Conservation (phyloP, 2,888 invertebrate genomes). For the Tachystola acroxantha region DNA sequence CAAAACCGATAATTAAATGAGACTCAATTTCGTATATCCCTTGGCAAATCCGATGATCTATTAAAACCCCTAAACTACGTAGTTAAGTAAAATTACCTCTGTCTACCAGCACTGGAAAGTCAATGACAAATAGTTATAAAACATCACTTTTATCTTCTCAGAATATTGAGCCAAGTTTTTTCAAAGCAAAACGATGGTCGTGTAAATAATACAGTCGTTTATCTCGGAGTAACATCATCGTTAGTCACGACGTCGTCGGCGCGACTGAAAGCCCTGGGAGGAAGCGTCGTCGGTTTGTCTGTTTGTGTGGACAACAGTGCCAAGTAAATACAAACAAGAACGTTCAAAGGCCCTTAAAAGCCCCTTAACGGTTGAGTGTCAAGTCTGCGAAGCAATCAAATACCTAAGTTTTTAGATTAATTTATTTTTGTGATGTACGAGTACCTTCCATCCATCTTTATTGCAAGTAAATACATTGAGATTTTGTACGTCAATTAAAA, state of each 20-base stretch:
- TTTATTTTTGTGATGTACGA: no score
- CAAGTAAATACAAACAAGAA: constrained; percentile 26
- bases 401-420: not conserved
- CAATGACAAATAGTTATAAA: no score
- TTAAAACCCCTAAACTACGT: no score
- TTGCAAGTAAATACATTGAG: no score
- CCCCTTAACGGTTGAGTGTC: not conserved
- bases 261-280: constrained; percentile 45
- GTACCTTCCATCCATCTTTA: no score
- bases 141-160: constrained; percentile 20
- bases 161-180: constrained; percentile 26
- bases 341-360: not conserved
- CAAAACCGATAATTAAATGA: no score
- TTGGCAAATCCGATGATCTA: no score
- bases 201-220: constrained; percentile 54
- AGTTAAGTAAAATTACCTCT: no score
- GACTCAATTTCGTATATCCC: no score
- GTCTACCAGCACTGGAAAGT: constrained; percentile 6
- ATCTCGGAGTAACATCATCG: constrained; percentile 56
- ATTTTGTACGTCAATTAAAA: no score
- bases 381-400: constrained; percentile 1
- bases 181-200: constrained; percentile 33
- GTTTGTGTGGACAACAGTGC: constrained; percentile 39
- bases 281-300: constrained; percentile 46
- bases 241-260: constrained; percentile 52